Conservation (phyloP, 2,888 invertebrate species). For the Stenurella melanura region DNA sequence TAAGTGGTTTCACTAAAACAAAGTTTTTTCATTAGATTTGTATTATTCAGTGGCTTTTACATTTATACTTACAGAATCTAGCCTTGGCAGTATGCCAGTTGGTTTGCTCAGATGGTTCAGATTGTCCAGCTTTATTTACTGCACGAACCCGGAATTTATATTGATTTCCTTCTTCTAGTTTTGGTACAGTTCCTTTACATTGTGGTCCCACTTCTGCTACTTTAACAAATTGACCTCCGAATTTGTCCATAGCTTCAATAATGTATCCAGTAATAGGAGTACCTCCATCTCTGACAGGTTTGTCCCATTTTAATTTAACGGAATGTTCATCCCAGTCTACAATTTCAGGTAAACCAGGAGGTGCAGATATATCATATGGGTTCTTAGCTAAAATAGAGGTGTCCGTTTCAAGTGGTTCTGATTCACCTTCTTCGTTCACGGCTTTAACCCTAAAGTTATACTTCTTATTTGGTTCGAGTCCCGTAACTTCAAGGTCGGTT, state of each 20-base stretch:
- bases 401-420: slow-evolving; percentile 94
- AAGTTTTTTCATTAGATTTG: slow-evolving; percentile 27
- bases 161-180: slow-evolving; percentile 94
- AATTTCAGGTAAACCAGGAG: slow-evolving; percentile 93
- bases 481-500: slow-evolving; percentile 88
- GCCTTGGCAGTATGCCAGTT: slow-evolving; percentile 94
- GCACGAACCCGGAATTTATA: slow-evolving; percentile 97
- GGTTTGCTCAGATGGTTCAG: slow-evolving; percentile 93
- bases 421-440: slow-evolving; percentile 97
- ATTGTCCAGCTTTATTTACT: slow-evolving; percentile 95
- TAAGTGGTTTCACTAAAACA: slow-evolving; percentile 91
- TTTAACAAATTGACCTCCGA: slow-evolving; percentile 88
- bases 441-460: slow-evolving; percentile 99
- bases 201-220: slow-evolving; percentile 90
- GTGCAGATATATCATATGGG: slow-evolving; percentile 92
- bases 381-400: slow-evolving; percentile 95
- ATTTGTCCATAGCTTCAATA: slow-evolving; percentile 94
- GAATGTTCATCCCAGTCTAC: slow-evolving; percentile 94
- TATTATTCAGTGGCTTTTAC: background rate
- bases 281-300: slow-evolving; percentile 91
- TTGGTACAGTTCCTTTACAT: slow-evolving; percentile 91
- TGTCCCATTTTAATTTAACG: slow-evolving; percentile 93
- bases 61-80: slow-evolving; percentile 84
- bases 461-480: slow-evolving; percentile 94
- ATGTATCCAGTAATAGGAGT: slow-evolving; percentile 96